phyloP scores from a whole-genome alignment of 23 tunicate genomes.

The Aplidium turbinatum region DNA sequence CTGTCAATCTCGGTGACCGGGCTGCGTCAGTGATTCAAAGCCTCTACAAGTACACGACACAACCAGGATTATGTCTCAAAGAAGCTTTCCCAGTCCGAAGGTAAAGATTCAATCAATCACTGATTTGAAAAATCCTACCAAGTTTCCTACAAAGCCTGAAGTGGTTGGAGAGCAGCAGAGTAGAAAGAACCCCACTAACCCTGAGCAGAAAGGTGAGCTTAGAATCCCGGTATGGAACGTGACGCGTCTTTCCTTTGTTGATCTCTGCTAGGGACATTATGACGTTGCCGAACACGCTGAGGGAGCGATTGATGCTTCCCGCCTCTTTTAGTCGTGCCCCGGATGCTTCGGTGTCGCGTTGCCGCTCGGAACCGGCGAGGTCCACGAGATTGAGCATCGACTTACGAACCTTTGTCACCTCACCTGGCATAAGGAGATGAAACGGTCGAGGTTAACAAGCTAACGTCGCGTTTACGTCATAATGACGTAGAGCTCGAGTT shows the following conservation, averaged over 20 bases:
- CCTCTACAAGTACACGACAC: too few relatives aligned
- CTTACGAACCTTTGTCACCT: slow-evolving; percentile 52
- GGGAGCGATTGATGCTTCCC: slow-evolving; percentile 74
- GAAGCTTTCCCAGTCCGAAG: too few relatives aligned
- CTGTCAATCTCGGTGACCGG: too few relatives aligned
- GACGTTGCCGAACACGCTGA: slow-evolving; percentile 78
- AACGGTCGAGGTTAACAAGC: background rate
- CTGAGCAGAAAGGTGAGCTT: slow-evolving; percentile 69
- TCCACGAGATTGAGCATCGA: slow-evolving; percentile 69
- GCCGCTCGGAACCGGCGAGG: slow-evolving; percentile 90
- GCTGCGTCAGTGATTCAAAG: too few relatives aligned
- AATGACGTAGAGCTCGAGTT: background rate
- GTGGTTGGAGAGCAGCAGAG: too few relatives aligned
- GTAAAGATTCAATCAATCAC: too few relatives aligned
- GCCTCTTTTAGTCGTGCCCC: slow-evolving; percentile 75
- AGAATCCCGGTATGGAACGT: slow-evolving; percentile 82
- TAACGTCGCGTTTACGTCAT: background rate
- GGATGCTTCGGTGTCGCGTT: slow-evolving; percentile 48
- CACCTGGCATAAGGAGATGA: slow-evolving; percentile 11
- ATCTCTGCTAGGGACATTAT: slow-evolving; percentile 68
- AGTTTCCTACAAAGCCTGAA: too few relatives aligned
- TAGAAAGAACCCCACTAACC: slow-evolving; percentile 39
- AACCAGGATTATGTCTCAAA: too few relatives aligned
- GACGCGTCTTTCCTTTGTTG: slow-evolving; percentile 37
- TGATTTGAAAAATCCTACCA: too few relatives aligned